phyloP scores from a whole-genome alignment of 2,888 invertebrate species.

The Sphaerophoria taeniata region DNA sequence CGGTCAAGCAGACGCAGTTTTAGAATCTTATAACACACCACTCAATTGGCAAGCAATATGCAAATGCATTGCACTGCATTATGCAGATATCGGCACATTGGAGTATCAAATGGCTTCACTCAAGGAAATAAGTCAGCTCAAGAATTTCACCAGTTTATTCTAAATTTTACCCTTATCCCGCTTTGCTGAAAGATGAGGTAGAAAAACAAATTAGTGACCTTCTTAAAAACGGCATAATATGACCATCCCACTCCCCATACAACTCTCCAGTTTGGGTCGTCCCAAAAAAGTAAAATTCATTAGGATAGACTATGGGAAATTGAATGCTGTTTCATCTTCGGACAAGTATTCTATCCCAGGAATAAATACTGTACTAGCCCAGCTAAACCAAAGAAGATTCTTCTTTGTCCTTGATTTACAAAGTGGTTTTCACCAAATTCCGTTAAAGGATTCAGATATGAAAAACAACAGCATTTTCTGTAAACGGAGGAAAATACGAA shows the following conservation, averaged over 20 bases:
- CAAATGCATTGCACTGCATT: neutral
- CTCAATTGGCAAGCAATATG: constrained; percentile 1
- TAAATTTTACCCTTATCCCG: constrained; percentile 54
- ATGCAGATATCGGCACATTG: neutral
- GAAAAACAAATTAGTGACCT: constrained; percentile 35
- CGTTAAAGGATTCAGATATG: constrained; percentile 40
- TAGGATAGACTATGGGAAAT: neutral
- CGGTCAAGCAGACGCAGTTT: neutral
- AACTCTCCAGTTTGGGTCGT: constrained; percentile 5
- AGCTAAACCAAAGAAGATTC: neutral
- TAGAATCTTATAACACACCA: neutral
- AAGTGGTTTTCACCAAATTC: constrained; percentile 56
- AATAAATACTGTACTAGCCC: neutral
- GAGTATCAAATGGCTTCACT: constrained; percentile 3
- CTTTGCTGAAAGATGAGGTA: constrained; percentile 43
- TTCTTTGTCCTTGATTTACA: constrained; percentile 17
- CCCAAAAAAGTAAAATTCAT: neutral
- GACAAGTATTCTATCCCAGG: neutral
- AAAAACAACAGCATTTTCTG: constrained; percentile 20
- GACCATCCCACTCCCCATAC: neutral
- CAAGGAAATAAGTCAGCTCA: neutral
- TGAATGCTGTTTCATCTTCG: neutral
- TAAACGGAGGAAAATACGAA: constrained; percentile 24
- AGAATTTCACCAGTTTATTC: constrained; percentile 52
- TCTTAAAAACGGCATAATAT: neutral